Evolutionary conservation across 2,888 invertebrate genomes (phyloP), one percentile per base, ranked within the genome.

Genomic region (Caenorhabditis sp.): DNA sequence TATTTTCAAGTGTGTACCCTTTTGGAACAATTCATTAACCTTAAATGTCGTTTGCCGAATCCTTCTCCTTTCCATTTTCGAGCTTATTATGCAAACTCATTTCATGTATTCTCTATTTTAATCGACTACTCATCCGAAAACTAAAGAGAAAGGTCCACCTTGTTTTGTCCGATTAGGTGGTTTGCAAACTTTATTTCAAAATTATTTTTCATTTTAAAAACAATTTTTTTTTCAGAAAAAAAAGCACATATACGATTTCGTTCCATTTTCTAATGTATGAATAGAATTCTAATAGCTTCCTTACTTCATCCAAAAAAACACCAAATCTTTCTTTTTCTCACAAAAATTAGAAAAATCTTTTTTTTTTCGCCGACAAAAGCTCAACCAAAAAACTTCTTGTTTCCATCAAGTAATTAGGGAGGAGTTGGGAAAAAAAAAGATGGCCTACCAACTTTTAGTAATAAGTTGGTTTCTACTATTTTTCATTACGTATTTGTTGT

Each of bases 41-140:
- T 58, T 36, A 31, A 36, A 58, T 58, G 57, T 58, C 57, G 31
- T 58, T 58, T 36, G 57, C 57, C 26, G 17, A 58, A 58, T 36
- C 36, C 19, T 5, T 51, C 51, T 6, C 21, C 12, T 51, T 51
- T 12, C 51, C 23, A 51, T 21, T 51, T 51, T 51, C 51, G 51
- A 51, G 21, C 19, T 51, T 51, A 23, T 23, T 51, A 51, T 23
- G 51, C 51, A 51, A 23, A 23, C 23, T 51, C 23, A 51, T 51
- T 51, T 51, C 21, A 23, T 51, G 21, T 51, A 23, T 51, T 51
- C 51, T 5, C 43, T 43, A 43, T 43, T 43, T 43, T 43, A 43
- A 43, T 43, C 43, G 43, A 17, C 43, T 43, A 43, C 43, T 43
- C 43, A 43, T 43, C 43, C 43, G 43, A 43, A 43, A 43, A 43